Conservation (phyloP, 2,113 vertebrate genomes). For the Alces alces region DNA sequence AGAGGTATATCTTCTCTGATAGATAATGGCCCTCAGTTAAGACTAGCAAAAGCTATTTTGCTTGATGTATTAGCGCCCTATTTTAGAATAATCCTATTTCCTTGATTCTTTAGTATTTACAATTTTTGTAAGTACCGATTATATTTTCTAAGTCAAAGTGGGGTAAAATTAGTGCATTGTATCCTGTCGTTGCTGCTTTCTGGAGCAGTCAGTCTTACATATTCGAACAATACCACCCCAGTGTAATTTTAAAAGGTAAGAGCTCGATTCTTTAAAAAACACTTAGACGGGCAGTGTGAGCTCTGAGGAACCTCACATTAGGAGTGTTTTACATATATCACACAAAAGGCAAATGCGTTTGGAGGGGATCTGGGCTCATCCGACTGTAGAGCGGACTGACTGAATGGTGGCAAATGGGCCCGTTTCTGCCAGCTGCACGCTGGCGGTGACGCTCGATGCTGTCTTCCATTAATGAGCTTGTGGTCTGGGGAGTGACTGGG, state of each 20-base stretch:
- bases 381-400: slow-evolving; percentile 39
- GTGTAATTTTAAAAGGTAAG: slow-evolving; percentile 82
- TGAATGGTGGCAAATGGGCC: slow-evolving; percentile 57
- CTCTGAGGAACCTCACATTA: slow-evolving; percentile 73
- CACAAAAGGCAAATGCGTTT: slow-evolving; percentile 74
- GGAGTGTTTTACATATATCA: slow-evolving; percentile 73
- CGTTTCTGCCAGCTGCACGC: slow-evolving; percentile 28
- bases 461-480: background rate
- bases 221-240: slow-evolving; percentile 80
- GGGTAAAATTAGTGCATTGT: slow-evolving; percentile 84
- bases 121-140: slow-evolving; percentile 82
- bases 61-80: slow-evolving; percentile 79
- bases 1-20: slow-evolving; percentile 77
- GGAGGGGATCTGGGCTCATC: slow-evolving; percentile 41
- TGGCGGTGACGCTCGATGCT: background rate
- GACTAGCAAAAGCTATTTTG: slow-evolving; percentile 78
- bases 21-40: slow-evolving; percentile 77
- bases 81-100: slow-evolving; percentile 81
- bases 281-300: slow-evolving; percentile 77
- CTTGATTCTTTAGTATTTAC: slow-evolving; percentile 82
- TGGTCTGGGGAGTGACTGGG: background rate
- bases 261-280: slow-evolving; percentile 77
- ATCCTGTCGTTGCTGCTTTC: slow-evolving; percentile 75
- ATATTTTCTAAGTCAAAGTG: slow-evolving; percentile 84
- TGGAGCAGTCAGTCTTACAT: slow-evolving; percentile 77